Base-by-base conservation (phyloP, 2,797 vertebrate species). In the Miichthys miiuy region DNA sequence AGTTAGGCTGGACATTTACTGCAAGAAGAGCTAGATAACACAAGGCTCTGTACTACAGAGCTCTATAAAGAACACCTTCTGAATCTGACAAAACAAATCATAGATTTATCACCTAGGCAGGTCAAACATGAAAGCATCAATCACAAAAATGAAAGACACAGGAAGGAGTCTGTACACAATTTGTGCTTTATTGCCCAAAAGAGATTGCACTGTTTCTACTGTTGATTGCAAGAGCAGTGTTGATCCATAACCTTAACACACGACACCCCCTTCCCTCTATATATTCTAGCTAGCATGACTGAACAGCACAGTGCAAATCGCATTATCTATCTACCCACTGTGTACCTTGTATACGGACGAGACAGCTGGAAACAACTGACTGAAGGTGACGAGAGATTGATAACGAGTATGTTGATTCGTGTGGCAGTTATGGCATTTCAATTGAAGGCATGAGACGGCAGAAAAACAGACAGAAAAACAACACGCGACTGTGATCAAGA, bases 111-210 rank as follows among this genome's bases (percentile, higher is more conserved):
- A 16, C 9, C 11, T 20, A 7, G 44, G 25, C 16, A 69, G 46
- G 2, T 61, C 42, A 51, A 72, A 47, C 18, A 71, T 42, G 2
- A 54, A 48, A 25, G 21, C 17, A 62, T 68, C 27, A 27, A 52
- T 41, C 27, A 57, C 12, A 74, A 11, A 10, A 83, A 83, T 55
- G 10, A 84, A 74, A 38, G 9, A 52, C 9, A 68, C 16, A 7
- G 5, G 0, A 17, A 68, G 2, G 6, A 55, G 44, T 77, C 25
- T 9, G 44, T 87, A 84, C 69, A 90, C 50, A 87, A 89, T 82
- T 91, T 94, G 93, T 94, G 94, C 93, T 95, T 95, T 94, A 94
- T 92, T 94, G 87, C 87, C 82, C 87, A 92, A 94, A 73, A 73
- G 3, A 89, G 81, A 92, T 83, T 90, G 86, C 84, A 91, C 75